phyloP scores from a whole-genome alignment of 2,797 vertebrate species.

The Sarcophilus harrisii region DNA sequence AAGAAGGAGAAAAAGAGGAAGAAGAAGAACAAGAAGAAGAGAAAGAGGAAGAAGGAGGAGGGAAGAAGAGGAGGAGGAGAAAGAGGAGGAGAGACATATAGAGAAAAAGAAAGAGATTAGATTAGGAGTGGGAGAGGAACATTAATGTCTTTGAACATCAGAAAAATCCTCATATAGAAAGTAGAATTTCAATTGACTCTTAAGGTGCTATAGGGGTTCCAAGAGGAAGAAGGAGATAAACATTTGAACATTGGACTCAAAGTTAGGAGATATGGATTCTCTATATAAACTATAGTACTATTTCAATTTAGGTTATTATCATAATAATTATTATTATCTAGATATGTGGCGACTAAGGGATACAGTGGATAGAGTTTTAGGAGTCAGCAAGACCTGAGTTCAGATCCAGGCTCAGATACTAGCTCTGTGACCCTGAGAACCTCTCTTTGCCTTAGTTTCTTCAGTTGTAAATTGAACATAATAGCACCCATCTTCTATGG shows the following conservation, averaged over 20 bases:
- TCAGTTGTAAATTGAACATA: not conserved
- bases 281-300: not conserved
- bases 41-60: too few species aligned
- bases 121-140: not conserved
- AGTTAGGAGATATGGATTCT: not conserved
- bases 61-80: too few species aligned
- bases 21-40: too few species aligned
- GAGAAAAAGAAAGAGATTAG: not conserved
- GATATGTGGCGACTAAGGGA: not conserved
- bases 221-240: not conserved
- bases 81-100: too few species aligned
- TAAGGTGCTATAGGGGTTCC: not conserved
- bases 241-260: not conserved
- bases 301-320: not conserved
- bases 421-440: not conserved
- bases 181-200: not conserved
- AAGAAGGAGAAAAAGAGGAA: too few species aligned
- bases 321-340: not conserved
- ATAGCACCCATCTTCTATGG: too few species aligned
- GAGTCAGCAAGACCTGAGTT: not conserved
- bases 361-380: not conserved
- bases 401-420: not conserved
- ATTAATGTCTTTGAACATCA: not conserved
- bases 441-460: not conserved
- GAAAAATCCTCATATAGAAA: not conserved